Base-by-base conservation (phyloP, 2,888 invertebrate species). In the Caenorhabditis becei region DNA sequence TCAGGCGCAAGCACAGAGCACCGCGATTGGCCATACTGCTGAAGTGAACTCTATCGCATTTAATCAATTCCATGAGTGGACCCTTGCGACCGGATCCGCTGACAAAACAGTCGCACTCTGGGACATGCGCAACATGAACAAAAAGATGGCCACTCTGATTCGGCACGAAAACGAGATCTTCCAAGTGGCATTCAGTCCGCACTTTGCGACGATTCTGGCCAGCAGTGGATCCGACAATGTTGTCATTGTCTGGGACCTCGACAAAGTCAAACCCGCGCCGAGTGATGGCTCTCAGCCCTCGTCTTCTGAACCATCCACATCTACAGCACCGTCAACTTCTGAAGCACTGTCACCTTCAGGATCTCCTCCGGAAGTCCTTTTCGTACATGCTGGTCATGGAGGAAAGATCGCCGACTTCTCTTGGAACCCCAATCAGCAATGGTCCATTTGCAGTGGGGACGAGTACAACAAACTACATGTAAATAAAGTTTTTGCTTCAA, bases 101-200 rank as follows among this genome's bases (percentile, higher is more conserved):
- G 99, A 99, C 91, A 98, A 99, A 93, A 94, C 94, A 82, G 95
- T 99, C 49, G 99, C 98, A 0, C 92, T 99, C 67, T 99, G 99
- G 99, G 99, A 99, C 93, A 93, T 99, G 88, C 94, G 99, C 86
- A 99, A 99, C 92, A 93, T 99, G 78, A 97, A 97, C 92, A 92
- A 98, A 77, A 99, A 99, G 92, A 93, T 99, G 80, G 99, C 99
- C 93, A 97, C 98, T 78, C 99, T 99, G 91, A 98, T 98, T 93
- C 98, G 97, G 80, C 99, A 99, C 93, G 97, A 97, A 92, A 98
- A 99, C 92, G 99, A 99, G 93, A 99, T 99, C 91, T 99, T 99
- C 94, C 99, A 99, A 94, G 96, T 93, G 69, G 98, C 99, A 92
- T 99, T 99, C 98, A 98, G 98, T 26, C 99, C 99, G 47, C 98